These are phyloP conservation scores for Anhinga anhinga DNA, from an alignment of 2,113 vertebrate species.

Conservation along the genomic window DNA sequence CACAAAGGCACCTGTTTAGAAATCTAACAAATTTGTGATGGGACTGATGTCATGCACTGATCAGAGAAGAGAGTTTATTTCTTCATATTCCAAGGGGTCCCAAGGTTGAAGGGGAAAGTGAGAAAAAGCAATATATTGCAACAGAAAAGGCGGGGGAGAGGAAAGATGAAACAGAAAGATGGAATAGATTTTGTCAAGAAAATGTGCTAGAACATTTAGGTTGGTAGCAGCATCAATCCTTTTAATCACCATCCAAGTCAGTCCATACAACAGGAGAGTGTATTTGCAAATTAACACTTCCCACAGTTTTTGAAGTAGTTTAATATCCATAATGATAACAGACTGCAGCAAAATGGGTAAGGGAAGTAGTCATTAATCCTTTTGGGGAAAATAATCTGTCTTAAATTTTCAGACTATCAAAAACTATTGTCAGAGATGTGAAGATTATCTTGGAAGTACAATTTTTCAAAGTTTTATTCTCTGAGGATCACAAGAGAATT, in stretches of 20 bases:
- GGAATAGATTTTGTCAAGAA: neutral
- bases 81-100: neutral
- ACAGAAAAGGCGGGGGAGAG: neutral
- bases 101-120: neutral
- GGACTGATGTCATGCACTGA: neutral
- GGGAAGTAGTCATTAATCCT: neutral
- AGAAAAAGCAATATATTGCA: neutral
- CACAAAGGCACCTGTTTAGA: neutral
- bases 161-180: neutral
- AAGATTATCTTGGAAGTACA: neutral
- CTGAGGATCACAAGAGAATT: neutral
- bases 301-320: neutral
- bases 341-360: neutral
- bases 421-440: neutral
- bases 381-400: neutral
- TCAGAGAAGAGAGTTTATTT: neutral
- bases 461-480: conserved; percentile 30
- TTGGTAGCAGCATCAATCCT: neutral
- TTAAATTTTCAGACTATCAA: conserved; percentile 3
- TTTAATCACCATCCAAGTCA: neutral
- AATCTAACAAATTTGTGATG: neutral
- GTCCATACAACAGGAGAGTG: neutral
- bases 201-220: neutral
- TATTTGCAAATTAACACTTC: neutral
- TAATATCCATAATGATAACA: neutral